Conservation (phyloP, 2,888 invertebrate species). For the Ceratothoa steindachneri region DNA sequence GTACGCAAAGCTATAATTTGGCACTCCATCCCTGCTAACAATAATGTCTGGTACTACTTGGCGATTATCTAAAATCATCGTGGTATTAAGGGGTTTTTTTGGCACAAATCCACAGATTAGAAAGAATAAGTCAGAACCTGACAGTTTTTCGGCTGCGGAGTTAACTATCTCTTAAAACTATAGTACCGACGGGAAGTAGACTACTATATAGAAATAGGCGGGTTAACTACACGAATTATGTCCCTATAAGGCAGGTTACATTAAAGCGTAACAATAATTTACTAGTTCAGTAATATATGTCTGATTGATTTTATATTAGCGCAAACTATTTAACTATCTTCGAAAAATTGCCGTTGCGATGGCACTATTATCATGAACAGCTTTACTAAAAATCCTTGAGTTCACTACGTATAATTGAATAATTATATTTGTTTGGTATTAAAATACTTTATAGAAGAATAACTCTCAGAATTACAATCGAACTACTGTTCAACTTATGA, state of each 20-base stretch:
- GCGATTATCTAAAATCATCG: constrained; percentile 10
- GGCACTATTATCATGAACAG: too few species aligned
- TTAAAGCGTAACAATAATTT: constrained; percentile 5
- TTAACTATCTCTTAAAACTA: not conserved
- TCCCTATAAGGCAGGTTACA: constrained; percentile 8
- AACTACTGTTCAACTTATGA: not conserved
- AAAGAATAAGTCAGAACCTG: not conserved
- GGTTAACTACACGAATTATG: not conserved
- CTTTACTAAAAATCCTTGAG: too few species aligned
- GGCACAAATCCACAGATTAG: not conserved
- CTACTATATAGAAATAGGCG: constrained; percentile 1
- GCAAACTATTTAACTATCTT: too few species aligned
- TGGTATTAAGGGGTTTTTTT: not conserved
- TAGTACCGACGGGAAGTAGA: not conserved
- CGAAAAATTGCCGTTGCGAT: not conserved
- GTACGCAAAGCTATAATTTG: constrained; percentile 2
- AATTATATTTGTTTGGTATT: too few species aligned
- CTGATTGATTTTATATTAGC: too few species aligned
- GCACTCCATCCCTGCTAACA: constrained; percentile 3
- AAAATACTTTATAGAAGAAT: not conserved
- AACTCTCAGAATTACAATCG: not conserved
- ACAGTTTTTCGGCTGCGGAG: not conserved
- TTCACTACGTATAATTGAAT: too few species aligned
- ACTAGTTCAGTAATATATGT: not conserved
- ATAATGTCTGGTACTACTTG: constrained; percentile 13